Evolutionary conservation across 2,797 vertebrate species (phyloP), one percentile per base, ranked within the genome.

Genomic region (Darevskia nairensis): DNA sequence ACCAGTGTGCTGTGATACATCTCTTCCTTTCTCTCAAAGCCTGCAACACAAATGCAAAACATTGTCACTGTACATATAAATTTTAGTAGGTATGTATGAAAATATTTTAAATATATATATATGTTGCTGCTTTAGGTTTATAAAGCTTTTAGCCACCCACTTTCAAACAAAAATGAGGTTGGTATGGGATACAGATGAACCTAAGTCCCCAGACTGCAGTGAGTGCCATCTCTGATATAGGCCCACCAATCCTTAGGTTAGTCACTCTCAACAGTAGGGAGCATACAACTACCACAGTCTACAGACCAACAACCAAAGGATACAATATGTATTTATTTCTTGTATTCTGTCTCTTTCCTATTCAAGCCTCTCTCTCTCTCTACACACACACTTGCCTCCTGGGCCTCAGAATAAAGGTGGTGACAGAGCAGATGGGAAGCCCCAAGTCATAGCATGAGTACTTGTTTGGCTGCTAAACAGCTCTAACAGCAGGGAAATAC

Each of bases 1-100:
- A 96, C 99, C 99, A 99, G 84, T 99, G 99, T 17, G 98, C 98
- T 0, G 99, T 99, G 75, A 99, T 95, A 44, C 99, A 99, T 29
- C 99, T 97, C 93, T 98, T 99, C 46, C 98, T 97, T 83, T 99
- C 99, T 91, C 98, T 96, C 68, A 99, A 94, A 0, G 99, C 99
- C 99, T 99, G 86, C 8, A 25, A 93, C 35, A 94, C 8, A 84
- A 25, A 92, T 15, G 75, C 35, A 72, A 46, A 66, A 74, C 25
- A 80, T 6, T 61, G 4, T 0, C 32, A 39, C 0, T 1, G 23
- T 69, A 32, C 1, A 9, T 82, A 84, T 23, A 39, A 21, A 71
- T 78, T 79, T 71, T 92, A 80, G 2, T 89, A 77, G 25, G 2
- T n/a, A 11, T n/a, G 23, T 41, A 66, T 29, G 75, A 27, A 23